phyloP scores from a whole-genome alignment of 1,140 invertebrate genomes.

The Himalopsyche phryganea region DNA sequence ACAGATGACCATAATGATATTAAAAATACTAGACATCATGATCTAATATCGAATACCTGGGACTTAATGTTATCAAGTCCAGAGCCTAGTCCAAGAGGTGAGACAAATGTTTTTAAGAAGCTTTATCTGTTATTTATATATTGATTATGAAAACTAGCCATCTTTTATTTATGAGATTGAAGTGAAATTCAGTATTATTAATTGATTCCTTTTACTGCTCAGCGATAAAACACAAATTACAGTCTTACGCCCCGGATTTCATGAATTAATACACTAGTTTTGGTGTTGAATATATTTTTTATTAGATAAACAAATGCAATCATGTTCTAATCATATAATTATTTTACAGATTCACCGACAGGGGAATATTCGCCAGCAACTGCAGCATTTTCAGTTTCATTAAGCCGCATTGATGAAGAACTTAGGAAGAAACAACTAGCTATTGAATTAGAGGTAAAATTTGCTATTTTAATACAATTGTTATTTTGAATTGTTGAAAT shows the following conservation, averaged over 20 bases:
- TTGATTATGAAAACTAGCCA: too few relatives aligned
- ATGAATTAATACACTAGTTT: too few relatives aligned
- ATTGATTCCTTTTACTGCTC: too few relatives aligned
- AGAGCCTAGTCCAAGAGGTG: slow-evolving; percentile 14
- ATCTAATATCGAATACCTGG: not conserved
- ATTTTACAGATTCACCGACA: slow-evolving; percentile 20
- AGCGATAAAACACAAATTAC: too few relatives aligned
- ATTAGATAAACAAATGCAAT: not conserved
- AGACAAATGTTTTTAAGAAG: too few relatives aligned
- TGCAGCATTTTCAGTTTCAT: slow-evolving; percentile 3
- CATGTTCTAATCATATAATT: slow-evolving; percentile 1
- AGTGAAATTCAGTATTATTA: too few relatives aligned
- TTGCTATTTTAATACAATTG: too few relatives aligned
- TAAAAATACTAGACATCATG: not conserved
- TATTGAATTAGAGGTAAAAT: slow-evolving; percentile 28
- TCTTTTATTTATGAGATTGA: too few relatives aligned
- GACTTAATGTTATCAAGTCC: slow-evolving; percentile 12
- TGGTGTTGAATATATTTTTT: too few relatives aligned
- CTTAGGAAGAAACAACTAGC: slow-evolving; percentile 29
- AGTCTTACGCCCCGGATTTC: too few relatives aligned
- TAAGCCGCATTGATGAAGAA: slow-evolving; percentile 24
- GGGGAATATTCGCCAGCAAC: slow-evolving; percentile 19
- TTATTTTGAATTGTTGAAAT: too few relatives aligned
- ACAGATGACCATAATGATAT: not conserved
- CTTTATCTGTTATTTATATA: too few relatives aligned